A percentile compares a stretch with the other conserved stretches of the same genome.
phyloP scores from a whole-genome alignment of 2,113 vertebrate genomes.

The Engraulis encrasicolus region DNA sequence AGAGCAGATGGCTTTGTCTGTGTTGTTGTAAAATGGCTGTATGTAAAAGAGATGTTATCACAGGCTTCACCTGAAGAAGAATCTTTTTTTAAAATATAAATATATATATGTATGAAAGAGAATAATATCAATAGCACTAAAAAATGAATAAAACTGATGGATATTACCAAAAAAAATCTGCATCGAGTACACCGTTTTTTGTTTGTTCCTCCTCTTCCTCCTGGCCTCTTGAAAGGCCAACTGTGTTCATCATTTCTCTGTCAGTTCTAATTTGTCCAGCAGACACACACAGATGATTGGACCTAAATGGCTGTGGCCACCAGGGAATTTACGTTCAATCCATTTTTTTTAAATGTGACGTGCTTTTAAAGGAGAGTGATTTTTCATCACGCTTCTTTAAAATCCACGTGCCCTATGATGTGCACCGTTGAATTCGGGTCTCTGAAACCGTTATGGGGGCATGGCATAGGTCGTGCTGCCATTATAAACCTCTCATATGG shows the following conservation, averaged over 20 bases:
- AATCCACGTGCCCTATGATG: neutral
- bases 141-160: constrained; percentile 63
- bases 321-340: neutral
- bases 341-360: neutral
- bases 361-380: neutral
- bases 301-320: neutral
- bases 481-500: neutral
- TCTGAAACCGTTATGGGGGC: neutral
- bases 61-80: constrained; percentile 64
- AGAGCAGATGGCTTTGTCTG: constrained; percentile 45
- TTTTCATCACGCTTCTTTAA: neutral
- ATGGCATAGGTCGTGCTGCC: neutral
- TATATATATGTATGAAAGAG: too few species aligned
- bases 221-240: neutral
- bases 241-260: neutral
- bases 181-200: neutral
- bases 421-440: neutral
- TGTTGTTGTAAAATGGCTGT: constrained; percentile 65
- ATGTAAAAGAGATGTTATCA: constrained; percentile 57
- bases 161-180: constrained; percentile 24
- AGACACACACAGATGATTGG: constrained; percentile 9
- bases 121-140: constrained; percentile 68
- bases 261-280: neutral
- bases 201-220: too few species aligned
- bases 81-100: constrained; percentile 61